A percentile compares a stretch with the other conserved stretches of the same genome.
Evolutionary conservation across 2,888 invertebrate species (phyloP).

Genomic region (Gymnosoma rotundatum): DNA sequence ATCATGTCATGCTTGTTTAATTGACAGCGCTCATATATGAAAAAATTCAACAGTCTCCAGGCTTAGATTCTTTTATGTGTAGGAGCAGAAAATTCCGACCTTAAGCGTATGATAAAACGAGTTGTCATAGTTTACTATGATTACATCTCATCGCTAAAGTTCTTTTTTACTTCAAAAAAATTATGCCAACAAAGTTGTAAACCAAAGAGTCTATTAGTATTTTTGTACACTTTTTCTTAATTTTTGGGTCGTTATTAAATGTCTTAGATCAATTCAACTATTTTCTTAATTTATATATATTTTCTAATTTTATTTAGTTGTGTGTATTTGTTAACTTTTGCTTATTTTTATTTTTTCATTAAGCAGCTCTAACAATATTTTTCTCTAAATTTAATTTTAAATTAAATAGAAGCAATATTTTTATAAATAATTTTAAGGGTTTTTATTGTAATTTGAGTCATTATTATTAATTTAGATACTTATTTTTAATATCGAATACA

Average conservation of each 20-base stretch:
- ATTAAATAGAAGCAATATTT: constrained; percentile 45
- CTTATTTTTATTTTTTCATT: constrained; percentile 7
- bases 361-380: constrained; percentile 54
- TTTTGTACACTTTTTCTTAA: not conserved
- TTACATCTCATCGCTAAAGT: no score
- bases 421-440: constrained; percentile 50
- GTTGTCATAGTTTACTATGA: no score
- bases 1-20: no score
- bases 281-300: constrained; percentile 1
- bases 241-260: constrained; percentile 14
- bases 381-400: not conserved
- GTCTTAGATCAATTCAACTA: constrained; percentile 34
- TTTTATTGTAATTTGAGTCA: constrained; percentile 69
- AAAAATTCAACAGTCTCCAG: no score
- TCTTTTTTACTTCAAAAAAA: no score
- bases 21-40: no score
- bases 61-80: no score
- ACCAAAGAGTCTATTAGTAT: not conserved
- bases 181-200: not conserved
- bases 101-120: no score
- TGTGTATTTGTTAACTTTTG: constrained; percentile 23
- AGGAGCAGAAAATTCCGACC: no score
- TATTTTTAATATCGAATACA: constrained; percentile 58
- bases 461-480: constrained; percentile 59
- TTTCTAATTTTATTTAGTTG: constrained; percentile 33